Evolutionary conservation across 2,888 invertebrate genomes (phyloP), one percentile per base, ranked within the genome.

Genomic region (Salticus scenicus): DNA sequence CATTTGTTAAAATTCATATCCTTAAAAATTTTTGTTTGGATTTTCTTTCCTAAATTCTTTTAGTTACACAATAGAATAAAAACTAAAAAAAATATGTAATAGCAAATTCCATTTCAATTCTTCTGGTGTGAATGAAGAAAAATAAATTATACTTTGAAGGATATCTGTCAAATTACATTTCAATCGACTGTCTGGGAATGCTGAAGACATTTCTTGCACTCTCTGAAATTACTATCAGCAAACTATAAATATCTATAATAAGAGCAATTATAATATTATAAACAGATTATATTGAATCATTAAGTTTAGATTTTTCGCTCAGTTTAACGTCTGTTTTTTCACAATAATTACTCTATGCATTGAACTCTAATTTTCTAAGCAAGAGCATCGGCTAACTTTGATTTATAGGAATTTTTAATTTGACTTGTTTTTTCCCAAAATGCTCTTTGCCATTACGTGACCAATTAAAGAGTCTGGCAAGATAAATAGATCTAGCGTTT

Each of bases 351-450:
- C 57, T 24, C 57, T 20, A 57, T 24, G 57, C 57, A 57, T 24
- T 57, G 57, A 57, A 57, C 57, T 24, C 57, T 24, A 57, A 57
- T 24, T 57, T 24, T 17, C 8, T 2, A 37, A 37, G 37, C 4
- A 37, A 37, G 37, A 24, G 37, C 57, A 57, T 57, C 57, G 24
- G 20, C 8, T 12, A 24, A 37, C 24, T 24, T 57, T 57, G 57
- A 57, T 57, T 57, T 57, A 57, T 57, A 57, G 57, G 20, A 57
- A 57, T 57, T 57, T 57, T 57, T 57, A 20, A 57, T 57, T 24
- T 24, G 57, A 24, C 57, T 57, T 57, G 57, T 57, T 57, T 12
- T n/a, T 57, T 57, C 57, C 24, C 57, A 20, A 57, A 57, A 57
- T 17, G 5, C 1, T 12, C 57, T 5, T 1, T 17, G 57, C 57